Evolutionary conservation across 2,888 invertebrate genomes (phyloP), one percentile per base, ranked within the genome.

Genomic region (Argyra leucocephala): DNA sequence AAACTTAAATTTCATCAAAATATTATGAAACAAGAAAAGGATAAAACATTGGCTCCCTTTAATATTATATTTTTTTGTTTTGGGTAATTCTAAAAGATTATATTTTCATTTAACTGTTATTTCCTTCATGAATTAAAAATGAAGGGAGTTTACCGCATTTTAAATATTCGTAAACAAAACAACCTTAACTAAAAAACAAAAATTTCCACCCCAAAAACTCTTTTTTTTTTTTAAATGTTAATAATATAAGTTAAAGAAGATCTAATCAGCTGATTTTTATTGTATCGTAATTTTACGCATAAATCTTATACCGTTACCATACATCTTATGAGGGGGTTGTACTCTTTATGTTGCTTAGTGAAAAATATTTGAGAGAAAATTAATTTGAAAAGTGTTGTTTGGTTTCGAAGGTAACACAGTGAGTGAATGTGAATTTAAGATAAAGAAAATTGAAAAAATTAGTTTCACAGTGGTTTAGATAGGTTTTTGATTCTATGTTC

Each of bases 261-360:
- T 48, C 48, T 48, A 48, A 48, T 48, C 48, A 48, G 48, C 48
- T 48, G 48, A 48, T 48, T 48, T 48, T 48, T 48, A 48, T 48
- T 48, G 15, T n/a, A 48, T 15, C 9, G 15, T 48, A 6, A 48
- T 48, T 48, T 48, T n/a, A 48, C 18, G 18, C 5, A 48, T 48
- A 48, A 48, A 48, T 48, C 48, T 48, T 48, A 48, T 48, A 48
- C 48, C 48, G 48, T 48, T 48, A 48, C 18, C 18, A 48, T 48
- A 48, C 12, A 48, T 18, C 5, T 48, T 1, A 48, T 18, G 18
- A 15, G 15, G 18, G 31, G 31, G 31, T n/a, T n/a, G n/a, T n/a
- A n/a, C n/a, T n/a, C n/a, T n/a, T n/a, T n/a, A n/a, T 31, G 31
- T 12, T 31, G 31, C 7, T 10, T 31, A 31, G 12, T 31, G 31